Evolutionary conservation across 1,140 invertebrate species (phyloP).

Genomic region (Pteromalus puparum): DNA sequence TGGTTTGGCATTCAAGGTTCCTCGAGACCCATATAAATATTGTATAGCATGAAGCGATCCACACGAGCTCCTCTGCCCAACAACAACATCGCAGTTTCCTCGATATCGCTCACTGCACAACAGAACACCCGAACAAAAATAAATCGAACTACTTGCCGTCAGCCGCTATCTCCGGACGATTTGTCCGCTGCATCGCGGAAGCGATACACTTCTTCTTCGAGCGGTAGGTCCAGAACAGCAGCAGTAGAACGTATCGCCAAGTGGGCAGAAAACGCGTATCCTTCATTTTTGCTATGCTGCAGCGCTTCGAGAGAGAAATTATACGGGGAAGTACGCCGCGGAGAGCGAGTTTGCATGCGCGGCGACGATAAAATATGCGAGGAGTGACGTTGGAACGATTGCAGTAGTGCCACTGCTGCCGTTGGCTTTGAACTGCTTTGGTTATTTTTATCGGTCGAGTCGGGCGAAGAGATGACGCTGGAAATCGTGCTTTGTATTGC

Average conservation of each 20-base stretch:
- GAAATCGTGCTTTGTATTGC: too few species aligned
- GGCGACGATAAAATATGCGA: not conserved
- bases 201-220: too few species aligned
- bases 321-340: not conserved
- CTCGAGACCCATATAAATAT: not conserved
- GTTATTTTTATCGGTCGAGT: not conserved
- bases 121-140: not conserved
- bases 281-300: not conserved
- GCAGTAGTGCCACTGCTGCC: too few species aligned
- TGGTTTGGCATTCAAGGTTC: not conserved
- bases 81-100: too few species aligned
- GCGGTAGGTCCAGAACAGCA: too few species aligned
- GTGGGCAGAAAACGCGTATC: not conserved
- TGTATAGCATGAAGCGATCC: too few species aligned
- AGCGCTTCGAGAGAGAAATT: not conserved
- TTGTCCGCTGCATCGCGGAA: not conserved
- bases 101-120: too few species aligned
- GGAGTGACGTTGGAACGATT: not conserved
- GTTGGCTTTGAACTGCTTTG: not conserved
- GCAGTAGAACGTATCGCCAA: too few species aligned
- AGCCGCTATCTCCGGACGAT: constrained; percentile 6
- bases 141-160: not conserved
- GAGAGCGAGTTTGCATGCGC: not conserved
- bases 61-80: too few species aligned
- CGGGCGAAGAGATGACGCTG: not conserved